Conservation (phyloP, 2,113 vertebrate species). For the Peromyscus californicus region DNA sequence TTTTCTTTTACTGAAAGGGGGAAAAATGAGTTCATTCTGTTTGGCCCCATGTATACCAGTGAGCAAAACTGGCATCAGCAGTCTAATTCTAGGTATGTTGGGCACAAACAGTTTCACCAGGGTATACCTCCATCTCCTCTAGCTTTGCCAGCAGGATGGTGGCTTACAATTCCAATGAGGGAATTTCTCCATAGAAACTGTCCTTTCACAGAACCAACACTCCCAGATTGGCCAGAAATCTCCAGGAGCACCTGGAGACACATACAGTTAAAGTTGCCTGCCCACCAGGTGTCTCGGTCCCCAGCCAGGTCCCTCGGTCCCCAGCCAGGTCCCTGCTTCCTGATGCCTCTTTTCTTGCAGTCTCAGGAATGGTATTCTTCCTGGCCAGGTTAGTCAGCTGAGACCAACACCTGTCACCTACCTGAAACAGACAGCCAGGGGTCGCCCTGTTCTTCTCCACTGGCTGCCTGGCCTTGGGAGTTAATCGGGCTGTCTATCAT, state of each 20-base stretch:
- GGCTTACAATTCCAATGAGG: not conserved
- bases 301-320: rapidly evolving
- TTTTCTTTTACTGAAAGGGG: not conserved
- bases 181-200: not conserved
- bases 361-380: not conserved
- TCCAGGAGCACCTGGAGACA: not conserved
- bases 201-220: not conserved
- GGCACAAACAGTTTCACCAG: not conserved
- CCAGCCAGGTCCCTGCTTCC: too few relatives aligned
- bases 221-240: not conserved
- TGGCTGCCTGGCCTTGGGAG: not conserved
- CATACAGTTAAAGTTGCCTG: rapidly evolving
- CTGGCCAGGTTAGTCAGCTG: not conserved
- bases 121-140: not conserved
- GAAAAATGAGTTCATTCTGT: not conserved
- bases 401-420: not conserved
- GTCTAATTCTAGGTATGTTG: not conserved
- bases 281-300: not conserved
- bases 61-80: not conserved
- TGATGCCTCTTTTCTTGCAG: not conserved
- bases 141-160: not conserved
- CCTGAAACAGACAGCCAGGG: not conserved
- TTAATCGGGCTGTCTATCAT: not conserved
- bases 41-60: not conserved
- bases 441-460: not conserved